Conservation (phyloP, 2,888 invertebrate species). For the Drosophila greeni region DNA sequence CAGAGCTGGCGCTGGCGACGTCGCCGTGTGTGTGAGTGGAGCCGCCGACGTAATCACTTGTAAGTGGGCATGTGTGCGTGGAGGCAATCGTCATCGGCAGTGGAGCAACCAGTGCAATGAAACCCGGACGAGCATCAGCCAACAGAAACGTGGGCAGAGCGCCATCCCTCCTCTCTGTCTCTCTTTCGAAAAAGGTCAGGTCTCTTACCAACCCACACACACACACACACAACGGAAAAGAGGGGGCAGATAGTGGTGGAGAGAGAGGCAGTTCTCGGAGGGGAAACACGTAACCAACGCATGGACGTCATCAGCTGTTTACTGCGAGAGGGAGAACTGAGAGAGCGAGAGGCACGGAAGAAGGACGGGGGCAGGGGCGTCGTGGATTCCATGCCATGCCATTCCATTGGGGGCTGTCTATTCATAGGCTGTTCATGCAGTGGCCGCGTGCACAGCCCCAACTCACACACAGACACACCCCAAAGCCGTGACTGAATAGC, state of each 20-base stretch:
- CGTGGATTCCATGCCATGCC: constrained; percentile 40
- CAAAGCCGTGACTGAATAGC: constrained; percentile 53
- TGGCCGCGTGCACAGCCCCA: constrained; percentile 59
- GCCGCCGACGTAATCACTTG: constrained; percentile 71
- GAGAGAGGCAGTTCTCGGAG: constrained; percentile 7
- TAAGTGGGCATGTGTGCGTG: constrained; percentile 45
- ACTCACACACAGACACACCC: constrained; percentile 61
- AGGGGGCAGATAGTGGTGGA: neutral
- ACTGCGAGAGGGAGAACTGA: constrained; percentile 23
- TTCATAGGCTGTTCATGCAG: constrained; percentile 71
- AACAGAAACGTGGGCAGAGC: constrained; percentile 54
- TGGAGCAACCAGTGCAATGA: constrained; percentile 58
- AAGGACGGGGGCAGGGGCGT: constrained; percentile 8
- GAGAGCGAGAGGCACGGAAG: neutral
- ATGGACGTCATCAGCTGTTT: constrained; percentile 71
- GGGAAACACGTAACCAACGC: constrained; percentile 63
- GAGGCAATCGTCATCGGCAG: constrained; percentile 56
- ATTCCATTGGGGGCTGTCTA: constrained; percentile 64
- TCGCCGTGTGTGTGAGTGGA: constrained; percentile 45
- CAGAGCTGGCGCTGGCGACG: constrained; percentile 54
- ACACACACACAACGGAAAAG: constrained; percentile 12
- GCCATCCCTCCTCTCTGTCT: constrained; percentile 10
- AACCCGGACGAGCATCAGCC: constrained; percentile 51
- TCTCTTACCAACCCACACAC: constrained; percentile 30
- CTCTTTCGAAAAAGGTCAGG: constrained; percentile 60